Evolutionary conservation across 2,888 invertebrate species (phyloP).

Genomic region (Ecliptopera silaceata): DNA sequence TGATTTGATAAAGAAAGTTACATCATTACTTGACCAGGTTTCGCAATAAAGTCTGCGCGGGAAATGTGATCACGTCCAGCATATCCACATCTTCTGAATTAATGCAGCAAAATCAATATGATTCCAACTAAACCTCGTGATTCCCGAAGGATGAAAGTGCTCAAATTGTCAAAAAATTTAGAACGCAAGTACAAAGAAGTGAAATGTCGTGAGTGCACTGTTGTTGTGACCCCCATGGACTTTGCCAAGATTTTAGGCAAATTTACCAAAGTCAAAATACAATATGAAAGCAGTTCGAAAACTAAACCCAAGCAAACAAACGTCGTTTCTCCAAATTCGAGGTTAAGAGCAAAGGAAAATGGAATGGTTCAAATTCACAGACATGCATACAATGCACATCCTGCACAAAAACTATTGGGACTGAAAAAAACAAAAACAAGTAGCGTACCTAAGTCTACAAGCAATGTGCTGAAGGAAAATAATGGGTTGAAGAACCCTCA

Average conservation of each 20-base stretch:
- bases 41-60: constrained; percentile 64
- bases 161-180: constrained; percentile 65
- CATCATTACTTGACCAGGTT: constrained; percentile 29
- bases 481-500: constrained; percentile 59
- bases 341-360: constrained; percentile 73
- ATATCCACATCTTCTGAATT: constrained; percentile 35
- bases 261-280: constrained; percentile 78
- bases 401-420: constrained; percentile 52
- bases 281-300: constrained; percentile 67
- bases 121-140: constrained; percentile 67
- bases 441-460: constrained; percentile 41
- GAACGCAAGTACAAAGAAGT: constrained; percentile 70
- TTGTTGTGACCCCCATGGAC: constrained; percentile 75
- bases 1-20: constrained; percentile 35
- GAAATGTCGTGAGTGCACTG: constrained; percentile 75
- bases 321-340: constrained; percentile 51
- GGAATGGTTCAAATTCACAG: constrained; percentile 71
- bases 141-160: constrained; percentile 53
- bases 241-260: constrained; percentile 78
- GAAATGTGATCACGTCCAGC: constrained; percentile 72
- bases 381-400: constrained; percentile 61
- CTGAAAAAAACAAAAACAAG: constrained; percentile 48
- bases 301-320: constrained; percentile 55
- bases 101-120: constrained; percentile 46
- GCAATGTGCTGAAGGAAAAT: constrained; percentile 69